phyloP scores from a whole-genome alignment of 2,888 invertebrate species.

The Lottia scabra region DNA sequence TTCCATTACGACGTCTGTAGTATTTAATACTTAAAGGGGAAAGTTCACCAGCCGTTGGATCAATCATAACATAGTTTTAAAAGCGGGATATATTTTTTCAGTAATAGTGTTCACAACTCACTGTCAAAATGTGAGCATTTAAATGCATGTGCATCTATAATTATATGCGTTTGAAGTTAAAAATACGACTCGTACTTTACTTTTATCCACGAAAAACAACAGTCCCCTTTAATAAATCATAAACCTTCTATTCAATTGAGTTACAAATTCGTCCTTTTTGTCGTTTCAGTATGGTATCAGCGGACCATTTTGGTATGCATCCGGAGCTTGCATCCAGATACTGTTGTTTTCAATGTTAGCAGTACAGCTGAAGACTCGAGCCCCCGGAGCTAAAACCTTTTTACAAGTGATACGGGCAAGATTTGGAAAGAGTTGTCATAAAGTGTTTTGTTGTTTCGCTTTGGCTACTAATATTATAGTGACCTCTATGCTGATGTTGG shows the following conservation, averaged over 20 bases:
- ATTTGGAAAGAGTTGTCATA: conserved; percentile 64
- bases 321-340: conserved; percentile 66
- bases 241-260: not conserved
- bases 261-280: not conserved
- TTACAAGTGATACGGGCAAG: conserved; percentile 67
- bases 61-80: too few species aligned
- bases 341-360: conserved; percentile 59
- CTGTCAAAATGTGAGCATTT: too few species aligned
- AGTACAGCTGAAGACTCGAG: conserved; percentile 66
- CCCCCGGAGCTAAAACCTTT: conserved; percentile 69
- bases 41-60: too few species aligned
- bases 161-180: too few species aligned
- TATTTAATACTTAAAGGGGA: too few species aligned
- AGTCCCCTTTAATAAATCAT: too few species aligned
- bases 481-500: conserved; percentile 67
- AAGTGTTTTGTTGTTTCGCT: conserved; percentile 66
- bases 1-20: too few species aligned
- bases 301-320: conserved; percentile 68
- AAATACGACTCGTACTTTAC: too few species aligned
- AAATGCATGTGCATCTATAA: too few species aligned
- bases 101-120: too few species aligned
- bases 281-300: conserved; percentile 65
- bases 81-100: too few species aligned
- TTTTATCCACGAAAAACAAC: too few species aligned
- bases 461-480: conserved; percentile 67